These are phyloP conservation scores for Aphaenogaster rudis DNA, from an alignment of 1,140 invertebrate genomes.

Conservation along the genomic window DNA sequence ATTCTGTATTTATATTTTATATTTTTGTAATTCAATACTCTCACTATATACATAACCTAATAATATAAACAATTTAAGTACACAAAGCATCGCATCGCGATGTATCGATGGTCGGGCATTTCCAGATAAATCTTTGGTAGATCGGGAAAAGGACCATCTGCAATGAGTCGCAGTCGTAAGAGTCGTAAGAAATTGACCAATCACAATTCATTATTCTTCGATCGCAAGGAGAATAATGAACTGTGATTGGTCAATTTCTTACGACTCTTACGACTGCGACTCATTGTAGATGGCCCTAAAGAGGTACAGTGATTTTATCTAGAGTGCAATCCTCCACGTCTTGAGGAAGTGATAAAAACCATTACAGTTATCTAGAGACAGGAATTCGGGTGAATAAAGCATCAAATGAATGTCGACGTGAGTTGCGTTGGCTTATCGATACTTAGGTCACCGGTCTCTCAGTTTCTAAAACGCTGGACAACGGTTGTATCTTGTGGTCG, in stretches of 20 bases:
- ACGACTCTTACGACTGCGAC: no score
- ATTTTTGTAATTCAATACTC: slow-evolving; percentile 5
- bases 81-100: neutral
- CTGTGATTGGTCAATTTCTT: no score
- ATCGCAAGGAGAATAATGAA: no score
- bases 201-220: no score
- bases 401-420: slow-evolving; percentile 47
- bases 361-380: slow-evolving; percentile 72
- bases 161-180: no score
- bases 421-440: slow-evolving; percentile 65
- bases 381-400: slow-evolving; percentile 73
- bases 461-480: slow-evolving; percentile 49
- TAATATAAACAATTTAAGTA: no score
- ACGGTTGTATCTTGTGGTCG: slow-evolving; percentile 57
- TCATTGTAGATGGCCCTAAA: no score
- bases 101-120: neutral
- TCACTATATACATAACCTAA: neutral
- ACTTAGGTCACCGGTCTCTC: slow-evolving; percentile 65
- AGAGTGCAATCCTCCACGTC: slow-evolving; percentile 43
- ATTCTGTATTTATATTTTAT: neutral
- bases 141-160: neutral
- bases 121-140: neutral
- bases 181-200: no score
- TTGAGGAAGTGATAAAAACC: slow-evolving; percentile 73
- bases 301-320: slow-evolving; percentile 58